Evolutionary conservation across 2,888 invertebrate genomes (phyloP).

Genomic region (Eledona agricola): DNA sequence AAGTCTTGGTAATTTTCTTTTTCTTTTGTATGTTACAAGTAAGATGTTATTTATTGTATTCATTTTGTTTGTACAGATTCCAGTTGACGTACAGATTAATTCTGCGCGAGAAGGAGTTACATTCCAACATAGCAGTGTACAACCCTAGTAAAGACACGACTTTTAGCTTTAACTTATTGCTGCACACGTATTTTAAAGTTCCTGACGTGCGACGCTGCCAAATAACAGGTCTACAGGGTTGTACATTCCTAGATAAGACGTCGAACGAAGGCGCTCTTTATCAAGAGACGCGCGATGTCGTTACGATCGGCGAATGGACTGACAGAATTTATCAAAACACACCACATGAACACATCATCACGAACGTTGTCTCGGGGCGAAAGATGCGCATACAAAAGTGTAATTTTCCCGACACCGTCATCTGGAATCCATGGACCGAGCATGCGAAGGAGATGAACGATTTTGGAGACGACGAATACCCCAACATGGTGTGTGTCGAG

Average conservation of each 20-base stretch:
- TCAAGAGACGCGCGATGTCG: constrained; percentile 90
- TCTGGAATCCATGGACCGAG: constrained; percentile 98
- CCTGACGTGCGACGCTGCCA: constrained; percentile 91
- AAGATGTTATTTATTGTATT: too few species aligned
- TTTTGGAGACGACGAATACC: constrained; percentile 97
- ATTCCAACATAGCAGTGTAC: constrained; percentile 92
- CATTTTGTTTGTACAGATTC: constrained; percentile 68
- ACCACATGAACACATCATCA: constrained; percentile 90
- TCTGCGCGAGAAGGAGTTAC: constrained; percentile 88
- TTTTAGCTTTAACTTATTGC: constrained; percentile 89
- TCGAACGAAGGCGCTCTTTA: constrained; percentile 81
- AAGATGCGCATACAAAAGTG: constrained; percentile 94
- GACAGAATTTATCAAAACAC: constrained; percentile 94
- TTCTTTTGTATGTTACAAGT: too few species aligned
- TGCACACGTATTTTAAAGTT: constrained; percentile 96
- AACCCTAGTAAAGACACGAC: constrained; percentile 93
- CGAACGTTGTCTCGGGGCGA: constrained; percentile 89
- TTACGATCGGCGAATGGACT: constrained; percentile 91
- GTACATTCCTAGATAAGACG: constrained; percentile 79
- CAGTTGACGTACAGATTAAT: constrained; percentile 92
- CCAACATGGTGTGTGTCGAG: constrained; percentile 96
- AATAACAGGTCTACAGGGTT: constrained; percentile 91
- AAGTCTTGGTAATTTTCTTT: too few species aligned
- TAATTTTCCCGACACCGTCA: constrained; percentile 95
- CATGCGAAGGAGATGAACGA: constrained; percentile 92